A percentile compares a stretch with the other conserved stretches of the same genome.
These are phyloP conservation scores for Ectropis grisescens DNA, from an alignment of 1,140 invertebrate genomes.

Conservation along the genomic window DNA sequence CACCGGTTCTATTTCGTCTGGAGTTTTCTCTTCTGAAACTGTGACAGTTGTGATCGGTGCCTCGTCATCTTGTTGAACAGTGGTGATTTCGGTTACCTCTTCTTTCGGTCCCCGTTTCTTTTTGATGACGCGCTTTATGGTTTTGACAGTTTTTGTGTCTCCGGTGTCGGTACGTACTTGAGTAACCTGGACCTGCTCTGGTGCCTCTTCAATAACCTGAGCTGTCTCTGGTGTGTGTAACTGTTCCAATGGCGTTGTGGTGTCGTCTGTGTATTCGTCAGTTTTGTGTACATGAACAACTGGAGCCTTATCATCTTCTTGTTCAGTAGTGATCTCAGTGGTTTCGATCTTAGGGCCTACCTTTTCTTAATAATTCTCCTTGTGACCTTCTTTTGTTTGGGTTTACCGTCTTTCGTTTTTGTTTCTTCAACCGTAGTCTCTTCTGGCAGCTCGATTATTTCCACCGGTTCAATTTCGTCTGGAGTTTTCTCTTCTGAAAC, in stretches of 20 bases:
- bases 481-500: slow-evolving; percentile 25
- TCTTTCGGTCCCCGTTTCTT: slow-evolving; percentile 16
- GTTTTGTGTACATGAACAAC: slow-evolving; percentile 18
- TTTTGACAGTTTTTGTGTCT: background rate
- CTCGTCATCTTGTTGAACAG: slow-evolving; percentile 64
- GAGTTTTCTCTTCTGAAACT: slow-evolving; percentile 18
- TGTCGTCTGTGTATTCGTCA: slow-evolving; percentile 20
- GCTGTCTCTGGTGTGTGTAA: slow-evolving; percentile 24
- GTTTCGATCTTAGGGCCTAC: slow-evolving; percentile 25
- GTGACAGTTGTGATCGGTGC: slow-evolving; percentile 37
- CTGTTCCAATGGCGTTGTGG: slow-evolving; percentile 9
- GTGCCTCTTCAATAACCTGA: slow-evolving; percentile 29
- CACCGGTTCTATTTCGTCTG: slow-evolving; percentile 5
- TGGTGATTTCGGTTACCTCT: slow-evolving; percentile 40
- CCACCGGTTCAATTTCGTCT: slow-evolving; percentile 6
- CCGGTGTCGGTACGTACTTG: slow-evolving; percentile 25
- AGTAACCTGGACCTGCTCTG: slow-evolving; percentile 44
- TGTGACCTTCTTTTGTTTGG: slow-evolving; percentile 41
- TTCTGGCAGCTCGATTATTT: slow-evolving; percentile 23
- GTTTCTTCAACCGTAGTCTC: slow-evolving; percentile 15
- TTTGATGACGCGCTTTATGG: slow-evolving; percentile 2
- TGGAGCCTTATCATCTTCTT: slow-evolving; percentile 29
- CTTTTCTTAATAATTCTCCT: slow-evolving; percentile 43
- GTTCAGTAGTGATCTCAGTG: slow-evolving; percentile 33
- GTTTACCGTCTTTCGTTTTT: slow-evolving; percentile 11